Base-by-base conservation (phyloP, 2,888 invertebrate genomes). In the Drosophila emarginata region DNA sequence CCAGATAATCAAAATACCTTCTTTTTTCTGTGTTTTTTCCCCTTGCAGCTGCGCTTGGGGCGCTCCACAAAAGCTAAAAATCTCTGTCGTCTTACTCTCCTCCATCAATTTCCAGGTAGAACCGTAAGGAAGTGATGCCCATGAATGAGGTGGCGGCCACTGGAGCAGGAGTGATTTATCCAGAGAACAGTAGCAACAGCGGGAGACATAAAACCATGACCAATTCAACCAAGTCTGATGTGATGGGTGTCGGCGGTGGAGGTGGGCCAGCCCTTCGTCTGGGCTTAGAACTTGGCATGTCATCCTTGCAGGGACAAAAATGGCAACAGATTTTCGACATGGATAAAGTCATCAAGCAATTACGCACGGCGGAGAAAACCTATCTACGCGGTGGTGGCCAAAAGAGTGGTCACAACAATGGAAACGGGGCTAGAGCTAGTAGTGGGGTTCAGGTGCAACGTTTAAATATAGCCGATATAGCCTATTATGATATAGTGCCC, bases 401-500 rank as follows among this genome's bases (percentile, higher is more conserved):
- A 64, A 40, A 5, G 14, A 37, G 60, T 21, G 56, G 32, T 5
- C 57, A 58, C 18, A 57, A 18, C n/a, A 26, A 37, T 14, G 61
- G 21, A 21, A 65, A 45, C 61, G 21, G 53, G 52, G 60, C 1
- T 76, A 76, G 52, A 21, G 11, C 45, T 45, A 45, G 21, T 12
- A 45, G 21, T 21, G 45, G 45, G 11, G 77, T 74, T 18, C 89
- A 89, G 60, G 92, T 94, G 74, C 93, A 93, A 84, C 93, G 94
- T 7, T 92, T 94, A 61, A 92, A 92, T 69, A 90, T 91, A 75
- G 92, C 94, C 91, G 95, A 94, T 90, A 96, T 96, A 94, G 94
- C 94, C 79, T 93, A 96, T 65, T 96, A 95, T 91, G 96, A 96
- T 54, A 93, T 95, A 84, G 95, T 95, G 87, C 96, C 96, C 23